phyloP scores from a whole-genome alignment of 2,888 invertebrate species.

The Nymphalis polychloros region DNA sequence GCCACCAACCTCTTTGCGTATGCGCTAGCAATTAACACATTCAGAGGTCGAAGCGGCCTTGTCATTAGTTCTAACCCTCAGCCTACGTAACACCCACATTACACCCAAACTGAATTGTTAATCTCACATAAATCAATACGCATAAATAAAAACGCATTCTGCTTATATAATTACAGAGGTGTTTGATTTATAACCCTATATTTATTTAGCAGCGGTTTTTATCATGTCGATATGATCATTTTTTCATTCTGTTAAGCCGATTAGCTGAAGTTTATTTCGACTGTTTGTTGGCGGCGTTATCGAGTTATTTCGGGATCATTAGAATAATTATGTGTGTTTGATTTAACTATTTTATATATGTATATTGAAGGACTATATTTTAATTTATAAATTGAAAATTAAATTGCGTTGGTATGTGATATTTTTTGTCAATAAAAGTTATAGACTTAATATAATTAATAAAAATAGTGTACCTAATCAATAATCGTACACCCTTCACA shows the following conservation, averaged over 20 bases:
- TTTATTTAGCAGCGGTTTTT: constrained; percentile 54
- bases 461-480: no score
- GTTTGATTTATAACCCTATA: constrained; percentile 60
- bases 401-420: no score
- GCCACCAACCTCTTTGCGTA: constrained; percentile 38
- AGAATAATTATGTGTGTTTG: no score
- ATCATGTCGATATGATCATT: constrained; percentile 36
- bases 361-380: no score
- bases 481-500: no score
- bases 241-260: constrained; percentile 25
- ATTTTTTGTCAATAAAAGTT: no score
- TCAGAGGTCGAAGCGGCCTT: constrained; percentile 51
- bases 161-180: constrained; percentile 59
- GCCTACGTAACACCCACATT: constrained; percentile 55
- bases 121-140: constrained; percentile 56
- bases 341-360: no score
- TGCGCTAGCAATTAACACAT: constrained; percentile 62
- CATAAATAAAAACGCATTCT: constrained; percentile 47
- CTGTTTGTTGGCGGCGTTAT: constrained; percentile 8
- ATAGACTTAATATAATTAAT: no score
- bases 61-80: constrained; percentile 53
- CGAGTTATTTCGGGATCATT: neutral
- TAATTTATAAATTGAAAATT: no score
- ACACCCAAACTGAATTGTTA: constrained; percentile 42
- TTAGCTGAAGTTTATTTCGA: constrained; percentile 23